Percentiles rank a stretch among this genome's conserved stretches.
phyloP scores from a whole-genome alignment of 2,113 vertebrate species.

The Rhinoptilus africanus region DNA sequence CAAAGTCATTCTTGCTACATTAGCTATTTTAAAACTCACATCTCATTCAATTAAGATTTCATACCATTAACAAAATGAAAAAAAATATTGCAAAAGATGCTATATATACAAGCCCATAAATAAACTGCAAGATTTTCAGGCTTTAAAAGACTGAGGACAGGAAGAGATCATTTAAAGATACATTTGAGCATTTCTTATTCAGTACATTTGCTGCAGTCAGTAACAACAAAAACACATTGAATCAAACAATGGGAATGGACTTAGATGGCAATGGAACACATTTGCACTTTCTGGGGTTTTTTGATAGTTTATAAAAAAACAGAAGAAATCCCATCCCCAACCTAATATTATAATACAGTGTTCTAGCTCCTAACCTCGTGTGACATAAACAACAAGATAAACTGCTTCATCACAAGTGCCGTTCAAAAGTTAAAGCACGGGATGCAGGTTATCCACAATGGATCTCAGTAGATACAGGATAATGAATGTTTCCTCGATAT shows the following conservation, averaged over 20 bases:
- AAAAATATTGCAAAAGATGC: constrained; percentile 12
- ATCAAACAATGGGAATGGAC: not conserved
- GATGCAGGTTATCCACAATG: not conserved
- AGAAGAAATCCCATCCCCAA: not conserved
- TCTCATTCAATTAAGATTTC: constrained; percentile 68
- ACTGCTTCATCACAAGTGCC: not conserved
- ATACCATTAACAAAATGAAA: constrained; percentile 25
- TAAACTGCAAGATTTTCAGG: constrained; percentile 32
- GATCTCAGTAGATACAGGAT: not conserved
- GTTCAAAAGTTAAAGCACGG: not conserved
- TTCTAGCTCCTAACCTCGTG: not conserved
- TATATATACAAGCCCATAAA: constrained; percentile 52
- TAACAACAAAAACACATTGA: not conserved
- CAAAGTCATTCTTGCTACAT: not conserved
- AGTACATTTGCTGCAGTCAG: not conserved
- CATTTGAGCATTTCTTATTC: not conserved
- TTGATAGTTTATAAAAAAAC: not conserved
- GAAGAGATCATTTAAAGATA: not conserved
- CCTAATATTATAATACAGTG: not conserved
- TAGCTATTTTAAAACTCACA: constrained; percentile 45
- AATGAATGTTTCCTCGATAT: not conserved
- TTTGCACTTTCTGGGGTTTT: not conserved
- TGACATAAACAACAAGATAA: not conserved
- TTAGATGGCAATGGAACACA: not conserved
- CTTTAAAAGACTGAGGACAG: not conserved